Evolutionary conservation across 2,113 vertebrate genomes (phyloP), one percentile per base, ranked within the genome.

Genomic region (Nothocercus nigrocapillus): DNA sequence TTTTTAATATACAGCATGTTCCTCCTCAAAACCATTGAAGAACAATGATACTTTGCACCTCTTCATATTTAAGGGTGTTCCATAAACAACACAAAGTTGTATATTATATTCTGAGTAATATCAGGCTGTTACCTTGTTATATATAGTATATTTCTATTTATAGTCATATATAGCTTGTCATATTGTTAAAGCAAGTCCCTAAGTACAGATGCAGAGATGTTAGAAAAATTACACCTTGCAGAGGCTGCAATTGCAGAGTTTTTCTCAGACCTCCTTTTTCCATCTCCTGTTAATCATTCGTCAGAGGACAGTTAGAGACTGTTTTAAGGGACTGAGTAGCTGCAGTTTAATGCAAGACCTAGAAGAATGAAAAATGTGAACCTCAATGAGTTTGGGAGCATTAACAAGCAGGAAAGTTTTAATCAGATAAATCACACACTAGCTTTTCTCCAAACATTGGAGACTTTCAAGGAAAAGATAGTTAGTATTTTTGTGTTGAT

Each of bases 41-140:
- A 96, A 96, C 85, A 32, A 58, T 83, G 85, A 51, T 78, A 36
- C 77, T 93, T 94, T 84, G 61, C 64, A 86, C 80, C 21, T 88
- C 61, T 82, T 82, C 80, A 22, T 76, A 81, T 86, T 93, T 93
- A 73, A 72, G 38, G 25, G 59, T 85, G 47, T 83, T 95, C 77
- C 59, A 93, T 94, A 95, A 95, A 84, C 86, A 95, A 84, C 86
- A 83, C 86, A 84, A 93, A 79, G 62, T 81, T 95, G 84, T 62
- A 44, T 90, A 19, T 88, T 84, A 20, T 58, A 51, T 30, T 54
- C 28, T 63, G 88, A 93, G 61, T 51, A 61, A 24, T 64, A 69
- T 70, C 76, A 63, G 25, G 70, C 61, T 56, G 25, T 59, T 72
- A 45, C 44, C n/a, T 22, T 45, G n/a, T 69, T 91, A 89, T 75